Evolutionary conservation across 2,113 vertebrate species (phyloP), one percentile per base, ranked within the genome.

Genomic region (Myotis lucifugus): DNA sequence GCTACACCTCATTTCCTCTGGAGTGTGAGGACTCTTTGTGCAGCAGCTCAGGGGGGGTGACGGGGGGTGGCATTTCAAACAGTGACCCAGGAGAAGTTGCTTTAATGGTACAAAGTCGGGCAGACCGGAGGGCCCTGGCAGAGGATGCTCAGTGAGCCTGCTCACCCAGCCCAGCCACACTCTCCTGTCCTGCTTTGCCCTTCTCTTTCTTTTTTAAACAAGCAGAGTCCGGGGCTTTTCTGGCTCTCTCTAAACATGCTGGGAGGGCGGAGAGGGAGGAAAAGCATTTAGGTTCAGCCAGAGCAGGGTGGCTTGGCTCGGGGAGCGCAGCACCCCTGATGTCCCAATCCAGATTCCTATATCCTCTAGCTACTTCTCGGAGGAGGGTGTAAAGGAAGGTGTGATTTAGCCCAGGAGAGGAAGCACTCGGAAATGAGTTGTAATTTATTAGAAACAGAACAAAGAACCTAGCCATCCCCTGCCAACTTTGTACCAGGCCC

Each of bases 381-480:
- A 54, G 77, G 12, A 61, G 10, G 18, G 13, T 61, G 69, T 54
- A 90, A 70, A 92, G 77, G 66, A 46, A 83, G 17, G 42, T 81
- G n/a, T 77, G 77, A 73, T 72, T 67, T 85, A 92, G 73, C 27
- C 61, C 73, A 69, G 54, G 50, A 83, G 74, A 82, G 86, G 50
- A 19, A 78, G 50, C 7, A 32, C 54, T 95, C 88, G 93, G 85
- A 85, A 96, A 59, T 48, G 52, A 64, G 27, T 40, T 93, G 18
- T 48, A 77, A 86, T 94, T 90, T 93, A 94, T 91, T 94, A 86
- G 78, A 46, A 89, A 81, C 29, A 78, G 77, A 93, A 90, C 84
- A 77, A 70, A 94, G 93, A 86, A 76, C 48, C 7, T 42, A 69
- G 81, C 66, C 34, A 81, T 46, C 19, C 4, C 29, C 76, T 83